Evolutionary conservation across 2,113 vertebrate genomes (phyloP), one percentile per base, ranked within the genome.

Genomic region (Picathartes gymnocephalus): DNA sequence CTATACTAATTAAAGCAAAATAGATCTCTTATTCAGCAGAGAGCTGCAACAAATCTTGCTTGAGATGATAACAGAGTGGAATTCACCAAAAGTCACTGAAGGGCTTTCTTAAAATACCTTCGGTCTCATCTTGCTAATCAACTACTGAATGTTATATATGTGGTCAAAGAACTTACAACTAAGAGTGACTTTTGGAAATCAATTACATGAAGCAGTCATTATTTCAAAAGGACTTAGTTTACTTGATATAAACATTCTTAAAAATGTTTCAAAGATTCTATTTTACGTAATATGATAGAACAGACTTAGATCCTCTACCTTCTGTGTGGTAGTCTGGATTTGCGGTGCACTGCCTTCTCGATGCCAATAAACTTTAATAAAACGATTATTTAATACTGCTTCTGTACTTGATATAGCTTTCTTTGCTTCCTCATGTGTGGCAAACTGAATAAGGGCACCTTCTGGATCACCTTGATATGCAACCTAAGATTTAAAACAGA

Each of bases 371-470:
- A 99, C 98, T 94, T 98, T 98, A 96, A 99, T 99, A 96, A 99
- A 99, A 35, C 99, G 98, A 97, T 99, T 99, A 95, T 99, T 99
- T 91, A 99, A 98, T 37, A 99, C 99, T 27, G 99, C 99, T 97
- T 99, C 99, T 54, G 99, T 99, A 97, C 99, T 99, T 81, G 99
- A 99, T 81, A 99, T 99, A 71, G 99, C 99, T 84, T 98, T 98
- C 96, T 98, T 99, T 81, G 99, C 99, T 96, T 99, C 99, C 71
- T 98, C 98, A 1, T 99, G 98, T 37, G 98, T 98, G 47, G 99
- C 98, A 97, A 99, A 99, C 96, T 99, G 99, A 93, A 99, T 99
- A 91, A 99, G 98, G 31, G 99, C 99, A 89, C 98, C 98, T 95
- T 99, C 99, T 83, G 98, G 98, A 98, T 99, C 98, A 94, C 99